Percentiles rank a stretch among this genome's conserved stretches.
Evolutionary conservation across 1,140 invertebrate genomes (phyloP).

Genomic region (Augochlora pura): DNA sequence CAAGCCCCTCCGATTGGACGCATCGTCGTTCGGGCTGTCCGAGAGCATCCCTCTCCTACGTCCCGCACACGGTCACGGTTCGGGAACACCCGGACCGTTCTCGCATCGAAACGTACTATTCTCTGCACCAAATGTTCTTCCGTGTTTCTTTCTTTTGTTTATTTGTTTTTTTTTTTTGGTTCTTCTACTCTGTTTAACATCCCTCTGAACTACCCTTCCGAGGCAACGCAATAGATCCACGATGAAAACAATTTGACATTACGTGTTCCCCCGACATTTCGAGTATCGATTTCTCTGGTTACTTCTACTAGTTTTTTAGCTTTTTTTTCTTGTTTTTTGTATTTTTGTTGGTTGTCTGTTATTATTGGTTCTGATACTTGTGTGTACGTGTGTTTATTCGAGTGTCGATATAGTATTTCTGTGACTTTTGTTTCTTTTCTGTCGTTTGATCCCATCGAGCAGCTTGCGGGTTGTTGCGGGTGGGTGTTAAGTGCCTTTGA

Average conservation of each 20-base stretch:
- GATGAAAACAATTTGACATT: not conserved
- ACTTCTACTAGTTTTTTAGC: too few species aligned
- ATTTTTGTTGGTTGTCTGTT: not conserved
- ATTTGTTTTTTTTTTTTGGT: too few species aligned
- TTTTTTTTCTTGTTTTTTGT: not conserved
- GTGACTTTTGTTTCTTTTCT: conserved; percentile 2
- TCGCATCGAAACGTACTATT: not conserved
- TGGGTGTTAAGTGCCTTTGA: conserved; percentile 54
- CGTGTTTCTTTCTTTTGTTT: too few species aligned
- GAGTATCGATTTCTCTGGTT: too few species aligned
- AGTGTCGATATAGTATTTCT: conserved; percentile 18
- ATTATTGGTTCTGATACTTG: not conserved
- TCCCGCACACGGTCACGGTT: not conserved
- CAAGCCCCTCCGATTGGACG: conserved; percentile 27
- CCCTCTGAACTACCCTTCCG: conserved; percentile 7
- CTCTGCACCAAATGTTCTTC: not conserved
- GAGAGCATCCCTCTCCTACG: not conserved
- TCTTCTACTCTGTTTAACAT: not conserved
- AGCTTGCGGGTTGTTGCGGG: conserved; percentile 53
- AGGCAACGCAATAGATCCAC: conserved; percentile 31
- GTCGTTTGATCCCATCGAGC: conserved; percentile 53
- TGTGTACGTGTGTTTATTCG: conserved; percentile 4
- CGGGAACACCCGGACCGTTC: not conserved
- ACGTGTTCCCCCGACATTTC: too few species aligned
- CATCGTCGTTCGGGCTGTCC: not conserved